A percentile compares a stretch with the other conserved stretches of the same genome.
phyloP scores from a whole-genome alignment of 2,888 invertebrate genomes.

The Drosophila imparisetae region DNA sequence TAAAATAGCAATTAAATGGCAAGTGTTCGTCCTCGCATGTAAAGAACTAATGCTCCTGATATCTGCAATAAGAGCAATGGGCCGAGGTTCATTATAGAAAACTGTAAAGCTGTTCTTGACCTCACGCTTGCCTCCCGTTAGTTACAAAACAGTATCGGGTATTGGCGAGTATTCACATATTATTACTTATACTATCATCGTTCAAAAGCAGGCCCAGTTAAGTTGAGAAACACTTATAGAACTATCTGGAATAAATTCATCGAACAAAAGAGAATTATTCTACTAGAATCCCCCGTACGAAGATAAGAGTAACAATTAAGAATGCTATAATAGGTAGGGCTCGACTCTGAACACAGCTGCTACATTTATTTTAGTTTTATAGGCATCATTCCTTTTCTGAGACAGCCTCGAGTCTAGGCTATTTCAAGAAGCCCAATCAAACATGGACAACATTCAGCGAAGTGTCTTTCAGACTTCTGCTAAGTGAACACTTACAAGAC shows the following conservation, averaged over 20 bases:
- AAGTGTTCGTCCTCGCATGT: background rate
- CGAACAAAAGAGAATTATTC: background rate
- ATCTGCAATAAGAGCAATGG: background rate
- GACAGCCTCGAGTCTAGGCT: background rate
- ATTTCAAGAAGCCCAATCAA: background rate
- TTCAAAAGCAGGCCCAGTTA: background rate
- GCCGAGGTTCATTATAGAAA: background rate
- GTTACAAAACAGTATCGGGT: background rate
- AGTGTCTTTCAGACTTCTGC: no score
- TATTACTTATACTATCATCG: background rate
- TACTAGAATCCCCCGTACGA: background rate
- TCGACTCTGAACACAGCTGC: background rate
- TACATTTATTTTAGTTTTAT: background rate
- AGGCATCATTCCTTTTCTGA: background rate
- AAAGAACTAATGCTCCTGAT: background rate
- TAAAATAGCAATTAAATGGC: background rate
- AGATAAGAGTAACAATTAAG: background rate
- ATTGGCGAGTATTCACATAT: background rate
- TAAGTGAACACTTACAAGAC: no score
- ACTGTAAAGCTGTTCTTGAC: no score
- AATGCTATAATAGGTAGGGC: background rate
- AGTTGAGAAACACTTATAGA: background rate
- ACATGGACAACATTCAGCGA: no score
- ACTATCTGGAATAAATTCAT: background rate
- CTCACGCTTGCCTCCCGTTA: background rate